phyloP scores from a whole-genome alignment of 2,797 vertebrate genomes.

The Thaleichthys pacificus region DNA sequence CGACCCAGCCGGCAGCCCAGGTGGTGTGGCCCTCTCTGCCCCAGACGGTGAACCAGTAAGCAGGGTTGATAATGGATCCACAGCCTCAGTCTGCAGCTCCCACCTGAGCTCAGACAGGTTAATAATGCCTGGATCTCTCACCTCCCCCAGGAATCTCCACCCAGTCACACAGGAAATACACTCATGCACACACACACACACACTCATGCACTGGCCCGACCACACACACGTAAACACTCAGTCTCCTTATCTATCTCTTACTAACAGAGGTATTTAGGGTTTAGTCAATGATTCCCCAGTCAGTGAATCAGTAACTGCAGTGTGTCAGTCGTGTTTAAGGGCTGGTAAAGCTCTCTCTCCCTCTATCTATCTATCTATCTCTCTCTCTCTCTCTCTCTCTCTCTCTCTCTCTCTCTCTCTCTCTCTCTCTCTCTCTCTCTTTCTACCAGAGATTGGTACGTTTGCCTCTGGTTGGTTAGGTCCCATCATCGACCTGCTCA shows the following conservation, averaged over 20 bases:
- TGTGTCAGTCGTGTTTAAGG: conserved; percentile 17
- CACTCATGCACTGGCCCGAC: background rate
- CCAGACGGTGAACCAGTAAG: conserved; percentile 42
- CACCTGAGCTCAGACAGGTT: conserved; percentile 25
- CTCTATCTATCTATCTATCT: no score
- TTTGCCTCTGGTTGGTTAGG: conserved; percentile 22
- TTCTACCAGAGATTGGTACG: background rate
- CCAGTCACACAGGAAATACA: conserved; percentile 18
- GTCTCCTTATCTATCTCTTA: conserved; percentile 9
- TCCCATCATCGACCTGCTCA: conserved; percentile 21
- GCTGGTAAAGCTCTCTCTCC: background rate
- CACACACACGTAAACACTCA: background rate
- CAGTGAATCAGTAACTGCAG: conserved; percentile 15
- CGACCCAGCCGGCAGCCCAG: background rate
- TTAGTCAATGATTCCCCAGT: conserved; percentile 35
- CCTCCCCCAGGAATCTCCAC: conserved; percentile 14
- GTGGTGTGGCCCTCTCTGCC: conserved; percentile 43
- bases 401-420: background rate
- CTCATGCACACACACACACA: background rate
- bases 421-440: background rate
- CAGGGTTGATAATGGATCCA: conserved; percentile 50
- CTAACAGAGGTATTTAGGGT: conserved; percentile 6
- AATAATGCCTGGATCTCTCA: conserved; percentile 37
- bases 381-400: background rate
- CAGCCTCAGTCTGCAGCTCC: conserved; percentile 15